Percentiles rank a stretch among this genome's conserved stretches.
phyloP scores from a whole-genome alignment of 2,113 vertebrate genomes.

The Corvus moneduloides region DNA sequence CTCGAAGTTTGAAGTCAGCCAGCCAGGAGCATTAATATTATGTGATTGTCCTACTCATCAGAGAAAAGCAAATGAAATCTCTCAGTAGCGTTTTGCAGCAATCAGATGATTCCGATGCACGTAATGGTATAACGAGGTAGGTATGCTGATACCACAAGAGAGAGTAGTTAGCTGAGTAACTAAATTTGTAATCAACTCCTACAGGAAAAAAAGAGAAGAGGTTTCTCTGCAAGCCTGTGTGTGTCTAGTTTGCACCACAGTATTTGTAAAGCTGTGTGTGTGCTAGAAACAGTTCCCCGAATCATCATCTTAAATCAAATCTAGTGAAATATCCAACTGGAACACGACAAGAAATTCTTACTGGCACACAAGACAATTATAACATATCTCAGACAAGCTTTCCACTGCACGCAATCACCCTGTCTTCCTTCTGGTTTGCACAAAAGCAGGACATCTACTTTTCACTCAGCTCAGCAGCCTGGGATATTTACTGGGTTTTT shows the following conservation, averaged over 20 bases:
- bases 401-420: not conserved
- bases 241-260: not conserved
- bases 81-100: not conserved
- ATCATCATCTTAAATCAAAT: not conserved
- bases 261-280: not conserved
- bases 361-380: not conserved
- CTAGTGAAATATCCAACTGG: not conserved
- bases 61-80: constrained; percentile 2
- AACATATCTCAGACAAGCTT: not conserved
- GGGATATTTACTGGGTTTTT: not conserved
- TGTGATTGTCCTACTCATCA: not conserved
- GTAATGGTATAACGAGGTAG: not conserved
- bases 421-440: not conserved
- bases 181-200: not conserved
- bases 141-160: not conserved
- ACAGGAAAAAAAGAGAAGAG: not conserved
- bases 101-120: not conserved
- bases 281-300: not conserved
- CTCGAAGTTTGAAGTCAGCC: not conserved
- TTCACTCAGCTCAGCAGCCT: not conserved
- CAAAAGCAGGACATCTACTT: not conserved
- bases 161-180: not conserved
- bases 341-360: not conserved
- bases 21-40: not conserved
- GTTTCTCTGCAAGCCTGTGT: not conserved